Conservation (phyloP, 2,888 invertebrate species). For the Campoletis raptor region DNA sequence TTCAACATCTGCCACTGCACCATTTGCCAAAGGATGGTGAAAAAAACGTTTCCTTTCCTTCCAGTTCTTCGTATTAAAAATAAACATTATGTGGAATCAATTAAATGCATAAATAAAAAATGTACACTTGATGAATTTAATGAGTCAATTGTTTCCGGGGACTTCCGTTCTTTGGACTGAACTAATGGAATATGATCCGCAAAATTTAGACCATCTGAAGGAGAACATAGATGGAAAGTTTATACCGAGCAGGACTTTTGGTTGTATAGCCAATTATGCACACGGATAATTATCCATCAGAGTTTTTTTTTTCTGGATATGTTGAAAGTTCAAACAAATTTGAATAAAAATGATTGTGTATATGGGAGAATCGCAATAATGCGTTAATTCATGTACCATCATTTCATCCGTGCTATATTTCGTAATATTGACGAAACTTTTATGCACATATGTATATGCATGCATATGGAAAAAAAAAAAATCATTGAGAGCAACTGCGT, state of each 20-base stretch:
- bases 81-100: neutral
- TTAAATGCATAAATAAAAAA: neutral
- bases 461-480: constrained; percentile 22
- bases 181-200: too few relatives aligned
- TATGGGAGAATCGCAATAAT: neutral
- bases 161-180: neutral
- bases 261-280: neutral
- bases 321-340: neutral
- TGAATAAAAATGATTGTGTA: neutral
- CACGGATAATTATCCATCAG: neutral
- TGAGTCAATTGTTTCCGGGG: neutral
- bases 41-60: neutral
- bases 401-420: neutral
- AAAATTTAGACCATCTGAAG: too few relatives aligned
- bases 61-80: neutral
- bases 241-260: too few relatives aligned
- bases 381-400: neutral
- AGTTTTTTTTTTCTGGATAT: neutral
- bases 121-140: neutral
- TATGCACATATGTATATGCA: neutral
- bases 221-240: too few relatives aligned
- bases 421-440: neutral
- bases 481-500: neutral
- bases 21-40: constrained; percentile 74
- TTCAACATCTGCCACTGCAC: constrained; percentile 69